phyloP scores from a whole-genome alignment of 2,888 invertebrate species.

The Machimus atricapillus region DNA sequence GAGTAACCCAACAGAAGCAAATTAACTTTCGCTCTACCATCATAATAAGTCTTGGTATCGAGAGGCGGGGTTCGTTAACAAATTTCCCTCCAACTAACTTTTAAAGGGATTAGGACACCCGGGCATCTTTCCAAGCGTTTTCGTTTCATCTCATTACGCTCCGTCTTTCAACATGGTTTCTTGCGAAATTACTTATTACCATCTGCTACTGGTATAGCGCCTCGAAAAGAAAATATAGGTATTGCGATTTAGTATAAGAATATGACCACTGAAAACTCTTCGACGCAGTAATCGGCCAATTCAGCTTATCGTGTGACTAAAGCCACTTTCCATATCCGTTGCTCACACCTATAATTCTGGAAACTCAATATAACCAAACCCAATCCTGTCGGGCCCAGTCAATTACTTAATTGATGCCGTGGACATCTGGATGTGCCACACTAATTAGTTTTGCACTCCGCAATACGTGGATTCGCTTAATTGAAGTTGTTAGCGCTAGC shows the following conservation, averaged over 20 bases:
- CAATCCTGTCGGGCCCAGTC: constrained; percentile 10
- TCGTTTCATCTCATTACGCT: neutral
- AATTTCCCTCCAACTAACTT: constrained; percentile 12
- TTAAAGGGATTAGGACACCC: neutral
- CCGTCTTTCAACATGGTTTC: neutral
- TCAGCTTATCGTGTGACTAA: neutral
- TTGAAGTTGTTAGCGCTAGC: neutral
- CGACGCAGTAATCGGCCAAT: neutral
- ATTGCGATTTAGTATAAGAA: neutral
- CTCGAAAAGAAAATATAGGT: neutral
- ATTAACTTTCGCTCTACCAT: constrained; percentile 6
- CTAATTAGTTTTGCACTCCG: neutral
- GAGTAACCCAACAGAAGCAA: neutral
- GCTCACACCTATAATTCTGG: neutral
- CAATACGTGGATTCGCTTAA: neutral
- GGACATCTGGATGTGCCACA: neutral
- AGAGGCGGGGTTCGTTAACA: neutral
- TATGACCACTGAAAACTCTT: neutral
- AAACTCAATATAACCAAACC: neutral
- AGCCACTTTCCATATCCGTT: neutral
- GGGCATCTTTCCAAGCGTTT: neutral
- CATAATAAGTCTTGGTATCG: constrained; percentile 3
- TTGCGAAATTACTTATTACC: neutral
- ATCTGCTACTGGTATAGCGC: neutral
- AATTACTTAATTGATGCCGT: constrained; percentile 24